A percentile compares a stretch with the other conserved stretches of the same genome.
These are phyloP conservation scores for Parapsyche elsis DNA, from an alignment of 1,140 invertebrate species.

Conservation along the genomic window DNA sequence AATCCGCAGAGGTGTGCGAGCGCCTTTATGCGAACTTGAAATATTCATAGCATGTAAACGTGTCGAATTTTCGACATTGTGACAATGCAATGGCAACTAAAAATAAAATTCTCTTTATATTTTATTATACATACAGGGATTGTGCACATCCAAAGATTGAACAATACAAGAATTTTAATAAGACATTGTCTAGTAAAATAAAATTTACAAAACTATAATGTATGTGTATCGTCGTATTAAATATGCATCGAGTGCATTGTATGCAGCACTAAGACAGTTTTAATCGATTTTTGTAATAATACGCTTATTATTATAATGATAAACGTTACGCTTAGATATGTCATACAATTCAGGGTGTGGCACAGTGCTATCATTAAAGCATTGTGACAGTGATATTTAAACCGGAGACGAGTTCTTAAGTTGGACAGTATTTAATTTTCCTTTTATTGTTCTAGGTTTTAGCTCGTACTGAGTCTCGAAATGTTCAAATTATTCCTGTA, in stretches of 20 bases:
- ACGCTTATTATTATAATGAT: neutral
- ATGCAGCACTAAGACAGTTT: neutral
- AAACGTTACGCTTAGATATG: neutral
- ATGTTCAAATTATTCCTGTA: no score
- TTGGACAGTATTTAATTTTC: no score
- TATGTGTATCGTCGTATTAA: slow-evolving; percentile 1
- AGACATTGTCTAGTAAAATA: no score
- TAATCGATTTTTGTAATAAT: neutral
- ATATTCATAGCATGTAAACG: no score
- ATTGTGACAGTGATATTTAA: neutral
- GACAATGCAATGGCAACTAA: neutral
- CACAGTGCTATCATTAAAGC: neutral
- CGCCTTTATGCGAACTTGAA: no score
- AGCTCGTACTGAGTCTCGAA: no score
- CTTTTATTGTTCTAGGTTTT: no score
- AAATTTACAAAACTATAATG: neutral
- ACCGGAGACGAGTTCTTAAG: no score
- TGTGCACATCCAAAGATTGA: no score
- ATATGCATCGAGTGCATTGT: slow-evolving; percentile 23
- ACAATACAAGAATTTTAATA: no score
- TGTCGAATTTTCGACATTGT: no score
- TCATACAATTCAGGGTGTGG: slow-evolving; percentile 4
- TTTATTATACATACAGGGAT: neutral
- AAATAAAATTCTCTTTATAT: neutral
- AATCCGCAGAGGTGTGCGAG: no score